phyloP scores from a whole-genome alignment of 1,140 invertebrate genomes.

The Akabosia matsudoensis region DNA sequence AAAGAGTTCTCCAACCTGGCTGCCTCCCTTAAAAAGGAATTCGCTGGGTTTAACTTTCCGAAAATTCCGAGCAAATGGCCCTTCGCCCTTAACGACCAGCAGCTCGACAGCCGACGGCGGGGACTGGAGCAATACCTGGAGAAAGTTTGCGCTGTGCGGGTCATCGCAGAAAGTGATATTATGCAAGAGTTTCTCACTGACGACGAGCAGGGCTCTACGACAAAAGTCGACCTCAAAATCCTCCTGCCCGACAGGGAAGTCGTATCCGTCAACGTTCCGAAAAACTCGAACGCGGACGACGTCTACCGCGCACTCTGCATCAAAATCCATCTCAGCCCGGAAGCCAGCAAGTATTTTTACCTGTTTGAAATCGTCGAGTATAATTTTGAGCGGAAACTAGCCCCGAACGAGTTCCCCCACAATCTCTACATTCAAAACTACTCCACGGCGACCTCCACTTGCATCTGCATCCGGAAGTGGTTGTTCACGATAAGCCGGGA shows the following conservation, averaged over 20 bases:
- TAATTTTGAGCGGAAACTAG: slow-evolving; percentile 73
- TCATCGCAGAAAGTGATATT: slow-evolving; percentile 94
- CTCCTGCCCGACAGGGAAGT: slow-evolving; percentile 76
- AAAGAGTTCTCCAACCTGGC: slow-evolving; percentile 91
- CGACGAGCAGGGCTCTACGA: slow-evolving; percentile 72
- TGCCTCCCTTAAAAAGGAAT: slow-evolving; percentile 88
- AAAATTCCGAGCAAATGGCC: slow-evolving; percentile 99
- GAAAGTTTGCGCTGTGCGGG: slow-evolving; percentile 94
- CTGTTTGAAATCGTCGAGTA: slow-evolving; percentile 98
- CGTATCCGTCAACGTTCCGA: slow-evolving; percentile 85
- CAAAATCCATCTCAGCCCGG: slow-evolving; percentile 75
- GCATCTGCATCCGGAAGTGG: slow-evolving; percentile 91
- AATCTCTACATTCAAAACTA: slow-evolving; percentile 99
- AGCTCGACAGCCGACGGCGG: slow-evolving; percentile 86
- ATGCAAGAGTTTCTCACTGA: slow-evolving; percentile 97
- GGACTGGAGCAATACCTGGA: slow-evolving; percentile 97
- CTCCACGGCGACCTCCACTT: slow-evolving; percentile 94
- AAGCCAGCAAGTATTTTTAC: slow-evolving; percentile 87
- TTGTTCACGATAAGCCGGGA: slow-evolving; percentile 78
- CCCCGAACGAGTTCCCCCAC: slow-evolving; percentile 90
- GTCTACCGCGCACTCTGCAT: slow-evolving; percentile 87
- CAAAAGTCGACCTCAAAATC: slow-evolving; percentile 90
- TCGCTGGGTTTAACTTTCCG: slow-evolving; percentile 94
- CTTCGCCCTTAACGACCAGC: slow-evolving; percentile 79
- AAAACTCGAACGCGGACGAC: slow-evolving; percentile 83